A percentile compares a stretch with the other conserved stretches of the same genome.
phyloP scores from a whole-genome alignment of 2,888 invertebrate genomes.

The Drosophila stalkeri region DNA sequence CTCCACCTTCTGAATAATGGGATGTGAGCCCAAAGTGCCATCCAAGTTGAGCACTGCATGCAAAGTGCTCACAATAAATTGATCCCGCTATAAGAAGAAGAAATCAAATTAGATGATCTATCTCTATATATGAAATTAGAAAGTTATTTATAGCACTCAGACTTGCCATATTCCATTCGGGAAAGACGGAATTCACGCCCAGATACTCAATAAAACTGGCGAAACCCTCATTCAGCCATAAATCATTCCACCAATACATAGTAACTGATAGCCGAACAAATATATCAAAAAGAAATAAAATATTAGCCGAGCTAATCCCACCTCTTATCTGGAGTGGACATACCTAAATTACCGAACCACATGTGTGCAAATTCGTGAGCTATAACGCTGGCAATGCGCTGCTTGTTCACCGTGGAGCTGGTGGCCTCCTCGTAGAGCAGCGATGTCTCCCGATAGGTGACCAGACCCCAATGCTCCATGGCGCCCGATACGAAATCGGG shows the following conservation, averaged over 20 bases:
- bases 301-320: background rate
- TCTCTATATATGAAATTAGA: background rate
- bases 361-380: constrained; percentile 98
- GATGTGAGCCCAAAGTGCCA: constrained; percentile 93
- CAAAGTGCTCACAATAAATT: constrained; percentile 90
- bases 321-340: constrained; percentile 1
- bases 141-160: background rate
- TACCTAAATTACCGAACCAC: constrained; percentile 96
- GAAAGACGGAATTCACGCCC: constrained; percentile 89
- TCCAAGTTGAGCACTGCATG: constrained; percentile 91
- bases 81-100: constrained; percentile 89
- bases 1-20: constrained; percentile 93
- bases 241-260: constrained; percentile 96
- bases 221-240: constrained; percentile 97
- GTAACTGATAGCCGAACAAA: constrained; percentile 88
- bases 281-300: background rate
- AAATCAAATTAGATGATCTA: background rate
- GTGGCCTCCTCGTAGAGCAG: constrained; percentile 91
- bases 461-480: constrained; percentile 98
- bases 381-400: constrained; percentile 92
- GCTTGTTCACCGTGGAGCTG: constrained; percentile 91
- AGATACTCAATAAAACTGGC: constrained; percentile 96
- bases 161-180: constrained; percentile 92
- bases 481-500: constrained; percentile 89
- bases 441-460: constrained; percentile 95